Evolutionary conservation across 2,888 invertebrate species (phyloP).

Genomic region (Heteropelma amictum): DNA sequence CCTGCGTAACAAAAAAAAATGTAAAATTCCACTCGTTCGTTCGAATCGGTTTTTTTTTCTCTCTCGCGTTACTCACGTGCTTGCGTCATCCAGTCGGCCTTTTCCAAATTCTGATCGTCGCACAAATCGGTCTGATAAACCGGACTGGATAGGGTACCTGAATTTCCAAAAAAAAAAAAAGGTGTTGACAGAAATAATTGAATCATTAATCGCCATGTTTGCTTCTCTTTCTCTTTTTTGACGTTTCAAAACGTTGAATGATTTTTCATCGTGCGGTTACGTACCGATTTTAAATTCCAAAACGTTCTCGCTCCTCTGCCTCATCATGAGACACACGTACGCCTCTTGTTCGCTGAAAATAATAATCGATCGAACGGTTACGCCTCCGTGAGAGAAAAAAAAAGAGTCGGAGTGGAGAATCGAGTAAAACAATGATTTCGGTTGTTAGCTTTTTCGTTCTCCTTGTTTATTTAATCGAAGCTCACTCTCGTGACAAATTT

Average conservation of each 20-base stretch:
- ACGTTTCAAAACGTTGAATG: neutral
- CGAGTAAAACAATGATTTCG: too few relatives aligned
- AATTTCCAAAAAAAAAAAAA: conserved; percentile 25
- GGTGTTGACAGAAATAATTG: neutral
- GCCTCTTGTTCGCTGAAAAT: conserved; percentile 80
- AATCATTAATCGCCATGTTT: neutral
- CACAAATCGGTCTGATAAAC: conserved; percentile 77
- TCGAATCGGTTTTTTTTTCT: neutral
- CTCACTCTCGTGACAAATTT: neutral
- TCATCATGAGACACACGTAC: conserved; percentile 82
- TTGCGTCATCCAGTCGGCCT: conserved; percentile 82
- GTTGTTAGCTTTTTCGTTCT: too few relatives aligned
- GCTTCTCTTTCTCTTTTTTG: neutral
- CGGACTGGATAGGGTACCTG: conserved; percentile 74
- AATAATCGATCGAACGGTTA: neutral
- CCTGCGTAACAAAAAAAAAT: conserved; percentile 65
- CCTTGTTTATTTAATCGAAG: neutral
- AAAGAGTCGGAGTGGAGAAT: neutral
- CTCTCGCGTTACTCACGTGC: conserved; percentile 79
- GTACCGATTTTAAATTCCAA: conserved; percentile 79
- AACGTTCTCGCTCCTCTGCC: conserved; percentile 81
- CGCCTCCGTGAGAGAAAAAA: too few relatives aligned
- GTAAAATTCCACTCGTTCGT: conserved; percentile 11
- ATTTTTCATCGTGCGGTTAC: neutral
- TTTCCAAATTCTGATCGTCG: conserved; percentile 79